phyloP scores from a whole-genome alignment of 2,888 invertebrate species.

The Lasioglossum pauxillum region DNA sequence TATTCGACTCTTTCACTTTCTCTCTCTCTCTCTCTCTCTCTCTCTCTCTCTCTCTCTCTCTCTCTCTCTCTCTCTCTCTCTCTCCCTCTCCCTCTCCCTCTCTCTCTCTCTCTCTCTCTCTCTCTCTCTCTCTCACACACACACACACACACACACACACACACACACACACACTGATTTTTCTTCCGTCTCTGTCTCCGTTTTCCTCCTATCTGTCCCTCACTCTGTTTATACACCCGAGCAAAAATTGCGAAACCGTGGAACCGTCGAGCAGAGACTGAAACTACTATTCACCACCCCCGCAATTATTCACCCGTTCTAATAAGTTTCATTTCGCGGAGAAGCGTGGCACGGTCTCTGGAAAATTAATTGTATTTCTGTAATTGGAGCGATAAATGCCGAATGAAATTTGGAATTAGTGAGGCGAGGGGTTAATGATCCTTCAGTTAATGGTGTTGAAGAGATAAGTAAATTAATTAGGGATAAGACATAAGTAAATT shows the following conservation, averaged over 20 bases:
- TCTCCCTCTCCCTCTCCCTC: not conserved
- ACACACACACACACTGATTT: no score
- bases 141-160: no score
- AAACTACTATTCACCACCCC: not conserved
- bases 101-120: slow-evolving; percentile 26
- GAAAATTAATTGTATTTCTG: not conserved
- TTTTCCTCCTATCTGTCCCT: not conserved
- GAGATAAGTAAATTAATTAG: no score
- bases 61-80: slow-evolving; percentile 30
- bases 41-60: slow-evolving; percentile 8
- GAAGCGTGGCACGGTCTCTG: not conserved
- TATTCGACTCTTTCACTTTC: slow-evolving; percentile 22
- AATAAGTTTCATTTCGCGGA: not conserved
- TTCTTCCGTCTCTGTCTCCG: no score
- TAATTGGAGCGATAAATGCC: no score
- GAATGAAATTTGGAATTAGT: no score
- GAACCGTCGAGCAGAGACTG: not conserved
- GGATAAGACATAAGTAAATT: no score
- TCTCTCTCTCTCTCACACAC: slow-evolving; percentile 22
- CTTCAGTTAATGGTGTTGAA: no score
- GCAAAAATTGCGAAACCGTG: not conserved
- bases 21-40: slow-evolving; percentile 18
- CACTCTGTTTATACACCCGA: not conserved
- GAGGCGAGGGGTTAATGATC: no score
- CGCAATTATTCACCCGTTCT: not conserved